These are phyloP conservation scores for Eupithecia pulchellata DNA, from an alignment of 2,888 invertebrate species.

Conservation along the genomic window DNA sequence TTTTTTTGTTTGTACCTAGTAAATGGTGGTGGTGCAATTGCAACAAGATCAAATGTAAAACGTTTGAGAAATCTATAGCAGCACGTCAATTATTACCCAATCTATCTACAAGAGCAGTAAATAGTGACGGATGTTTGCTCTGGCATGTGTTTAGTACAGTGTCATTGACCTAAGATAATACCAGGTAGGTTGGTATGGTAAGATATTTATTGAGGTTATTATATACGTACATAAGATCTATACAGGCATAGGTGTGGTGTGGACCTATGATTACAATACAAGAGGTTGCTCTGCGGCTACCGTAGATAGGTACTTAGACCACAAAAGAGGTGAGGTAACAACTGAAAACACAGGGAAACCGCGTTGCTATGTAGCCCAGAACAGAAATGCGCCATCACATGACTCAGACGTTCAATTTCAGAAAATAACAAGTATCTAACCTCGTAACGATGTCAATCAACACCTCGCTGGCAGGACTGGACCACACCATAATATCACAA, in stretches of 20 bases:
- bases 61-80: conserved; percentile 1
- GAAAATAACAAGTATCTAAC: conserved; percentile 57
- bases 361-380: conserved; percentile 21
- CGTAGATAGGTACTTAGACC: conserved; percentile 16
- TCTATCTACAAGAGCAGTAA: conserved; percentile 2
- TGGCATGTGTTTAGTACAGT: conserved; percentile 27
- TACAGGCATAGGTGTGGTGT: too few species aligned
- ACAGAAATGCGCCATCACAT: conserved; percentile 47
- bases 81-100: neutral
- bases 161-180: conserved; percentile 44
- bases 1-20: too few species aligned
- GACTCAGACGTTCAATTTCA: conserved; percentile 45
- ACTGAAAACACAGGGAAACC: conserved; percentile 12
- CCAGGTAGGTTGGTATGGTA: conserved; percentile 8
- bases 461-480: conserved; percentile 80
- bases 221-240: neutral
- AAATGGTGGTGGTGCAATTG: neutral
- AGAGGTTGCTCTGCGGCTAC: neutral
- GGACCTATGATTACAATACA: neutral
- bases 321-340: conserved; percentile 8
- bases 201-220: neutral
- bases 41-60: conserved; percentile 5
- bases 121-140: conserved; percentile 12
- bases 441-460: conserved; percentile 81
- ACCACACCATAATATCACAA: conserved; percentile 83